Percentiles rank a stretch among this genome's conserved stretches.
These are phyloP conservation scores for Tragopan temminckii DNA, from an alignment of 2,797 vertebrate genomes.

Conservation along the genomic window DNA sequence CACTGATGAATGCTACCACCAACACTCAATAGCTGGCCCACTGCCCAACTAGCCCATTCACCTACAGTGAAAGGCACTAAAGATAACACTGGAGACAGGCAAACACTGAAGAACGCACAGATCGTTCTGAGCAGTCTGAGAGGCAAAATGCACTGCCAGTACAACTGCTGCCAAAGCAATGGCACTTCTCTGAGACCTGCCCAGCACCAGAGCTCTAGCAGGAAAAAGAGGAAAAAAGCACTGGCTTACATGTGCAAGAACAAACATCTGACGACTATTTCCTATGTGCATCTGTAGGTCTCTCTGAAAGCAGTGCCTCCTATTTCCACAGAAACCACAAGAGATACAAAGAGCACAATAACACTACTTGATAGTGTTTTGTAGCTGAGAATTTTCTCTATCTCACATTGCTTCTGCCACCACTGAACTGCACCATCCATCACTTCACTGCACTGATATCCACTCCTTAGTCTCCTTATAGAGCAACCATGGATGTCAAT, in stretches of 20 bases:
- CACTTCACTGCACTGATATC: no score
- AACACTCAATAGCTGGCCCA: constrained; percentile 10
- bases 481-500: no score
- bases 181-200: fast-evolving
- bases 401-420: no score
- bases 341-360: no score
- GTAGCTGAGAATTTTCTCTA: no score
- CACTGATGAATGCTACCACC: neutral
- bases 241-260: neutral
- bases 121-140: neutral
- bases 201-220: neutral
- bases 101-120: neutral
- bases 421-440: no score
- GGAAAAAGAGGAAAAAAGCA: neutral
- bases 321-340: no score
- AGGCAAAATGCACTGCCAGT: neutral
- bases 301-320: no score
- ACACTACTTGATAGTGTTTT: no score
- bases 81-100: neutral
- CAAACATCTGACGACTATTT: neutral
- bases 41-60: constrained; percentile 5
- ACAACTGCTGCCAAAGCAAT: neutral
- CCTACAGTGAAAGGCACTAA: neutral
- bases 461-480: no score
- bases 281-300: no score